Evolutionary conservation across 2,797 vertebrate genomes (phyloP).

Genomic region (Amazona finschi): DNA sequence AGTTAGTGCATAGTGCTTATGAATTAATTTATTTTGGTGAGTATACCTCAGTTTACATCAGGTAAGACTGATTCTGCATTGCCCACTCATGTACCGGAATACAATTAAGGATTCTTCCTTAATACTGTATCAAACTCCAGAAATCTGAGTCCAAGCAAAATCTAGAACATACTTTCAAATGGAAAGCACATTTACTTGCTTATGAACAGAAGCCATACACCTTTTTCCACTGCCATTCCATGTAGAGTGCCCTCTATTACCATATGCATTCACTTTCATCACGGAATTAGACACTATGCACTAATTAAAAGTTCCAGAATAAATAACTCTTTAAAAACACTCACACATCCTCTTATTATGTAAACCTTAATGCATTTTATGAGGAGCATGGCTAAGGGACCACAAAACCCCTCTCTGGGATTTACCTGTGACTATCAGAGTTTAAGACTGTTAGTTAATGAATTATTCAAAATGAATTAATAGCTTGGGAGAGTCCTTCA

Average conservation of each 20-base stretch:
- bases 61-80: neutral
- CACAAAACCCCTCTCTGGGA: slow-evolving; percentile 12
- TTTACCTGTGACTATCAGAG: slow-evolving; percentile 53
- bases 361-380: slow-evolving; percentile 33
- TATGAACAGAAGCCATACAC: neutral
- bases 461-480: slow-evolving; percentile 76
- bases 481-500: slow-evolving; percentile 65
- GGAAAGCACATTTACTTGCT: neutral
- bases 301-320: slow-evolving; percentile 18
- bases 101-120: neutral
- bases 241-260: neutral
- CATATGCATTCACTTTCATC: neutral
- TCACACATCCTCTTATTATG: slow-evolving; percentile 13
- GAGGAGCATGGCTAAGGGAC: slow-evolving; percentile 21
- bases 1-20: neutral
- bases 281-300: neutral
- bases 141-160: neutral
- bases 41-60: neutral
- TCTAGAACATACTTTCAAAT: neutral
- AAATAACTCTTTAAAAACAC: slow-evolving; percentile 41
- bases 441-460: slow-evolving; percentile 66
- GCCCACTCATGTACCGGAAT: neutral
- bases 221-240: neutral
- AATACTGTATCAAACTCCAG: neutral
- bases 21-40: neutral